These are phyloP conservation scores for Pelobates cultripes DNA, from an alignment of 2,797 vertebrate species.

Conservation along the genomic window DNA sequence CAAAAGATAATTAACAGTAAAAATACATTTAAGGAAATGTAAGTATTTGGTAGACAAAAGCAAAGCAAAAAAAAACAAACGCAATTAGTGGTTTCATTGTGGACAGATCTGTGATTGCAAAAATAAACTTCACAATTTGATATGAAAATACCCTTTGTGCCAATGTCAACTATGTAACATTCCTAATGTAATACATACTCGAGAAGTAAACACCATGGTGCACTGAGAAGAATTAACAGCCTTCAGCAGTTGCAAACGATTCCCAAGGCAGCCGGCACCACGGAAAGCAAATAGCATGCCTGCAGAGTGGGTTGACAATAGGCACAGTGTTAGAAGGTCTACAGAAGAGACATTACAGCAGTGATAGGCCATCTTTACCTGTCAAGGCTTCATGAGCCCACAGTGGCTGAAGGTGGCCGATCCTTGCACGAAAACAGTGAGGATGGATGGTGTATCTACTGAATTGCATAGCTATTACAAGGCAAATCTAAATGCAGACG, in stretches of 20 bases:
- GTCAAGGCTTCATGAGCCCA: no score
- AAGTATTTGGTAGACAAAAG: background rate
- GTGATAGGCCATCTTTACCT: background rate
- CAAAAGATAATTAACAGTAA: background rate
- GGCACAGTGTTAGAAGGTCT: slow-evolving; percentile 19
- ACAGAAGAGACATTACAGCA: background rate
- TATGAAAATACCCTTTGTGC: slow-evolving; percentile 4
- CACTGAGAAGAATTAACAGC: slow-evolving; percentile 62
- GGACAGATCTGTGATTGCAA: slow-evolving; percentile 25
- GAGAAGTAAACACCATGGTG: slow-evolving; percentile 68
- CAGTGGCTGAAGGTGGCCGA: no score
- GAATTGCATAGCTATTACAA: no score
- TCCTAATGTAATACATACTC: slow-evolving; percentile 73
- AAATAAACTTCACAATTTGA: slow-evolving; percentile 15
- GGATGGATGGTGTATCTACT: no score
- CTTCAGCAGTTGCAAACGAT: slow-evolving; percentile 62
- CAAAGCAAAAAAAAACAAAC: background rate
- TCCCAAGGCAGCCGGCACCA: slow-evolving; percentile 63
- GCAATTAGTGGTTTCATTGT: slow-evolving; percentile 2
- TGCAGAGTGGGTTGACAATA: slow-evolving; percentile 63
- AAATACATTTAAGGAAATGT: background rate
- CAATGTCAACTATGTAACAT: slow-evolving; percentile 21
- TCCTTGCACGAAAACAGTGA: no score
- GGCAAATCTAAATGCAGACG: no score
- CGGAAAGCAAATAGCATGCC: slow-evolving; percentile 76